Evolutionary conservation across 2,888 invertebrate species (phyloP).

Genomic region (Orthosia gothica): DNA sequence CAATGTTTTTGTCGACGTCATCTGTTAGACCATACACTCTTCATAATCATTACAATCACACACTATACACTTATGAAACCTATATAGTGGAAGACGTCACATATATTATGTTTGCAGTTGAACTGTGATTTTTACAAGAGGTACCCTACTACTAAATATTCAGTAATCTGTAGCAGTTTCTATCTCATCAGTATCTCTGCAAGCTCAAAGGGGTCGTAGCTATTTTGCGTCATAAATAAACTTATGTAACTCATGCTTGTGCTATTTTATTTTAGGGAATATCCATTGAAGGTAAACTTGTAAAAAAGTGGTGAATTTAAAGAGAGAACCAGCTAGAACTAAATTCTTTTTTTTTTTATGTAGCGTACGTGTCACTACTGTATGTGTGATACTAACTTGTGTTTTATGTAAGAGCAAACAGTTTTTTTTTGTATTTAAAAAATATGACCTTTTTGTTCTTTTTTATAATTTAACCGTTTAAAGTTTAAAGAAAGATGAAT

Average conservation of each 20-base stretch:
- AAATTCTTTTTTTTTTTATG: too few species aligned
- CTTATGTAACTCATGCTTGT: neutral
- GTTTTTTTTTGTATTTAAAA: neutral
- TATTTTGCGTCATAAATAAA: neutral
- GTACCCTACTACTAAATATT: neutral
- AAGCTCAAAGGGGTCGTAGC: neutral
- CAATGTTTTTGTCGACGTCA: too few species aligned
- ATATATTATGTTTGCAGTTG: neutral
- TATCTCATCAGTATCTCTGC: too few species aligned
- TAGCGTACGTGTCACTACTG: too few species aligned
- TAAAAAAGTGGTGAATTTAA: too few species aligned
- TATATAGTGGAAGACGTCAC: neutral
- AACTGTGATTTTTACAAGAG: neutral
- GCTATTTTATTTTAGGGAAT: too few species aligned
- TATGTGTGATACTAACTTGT: neutral
- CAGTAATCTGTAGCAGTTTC: too few species aligned
- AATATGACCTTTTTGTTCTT: neutral
- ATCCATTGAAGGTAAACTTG: too few species aligned
- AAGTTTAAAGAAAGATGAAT: neutral
- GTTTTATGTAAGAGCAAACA: neutral
- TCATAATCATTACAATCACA: too few species aligned
- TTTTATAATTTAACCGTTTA: neutral
- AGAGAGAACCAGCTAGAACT: too few species aligned
- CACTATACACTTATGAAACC: neutral
- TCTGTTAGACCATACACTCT: too few species aligned